Conservation (phyloP, 2,888 invertebrate species). For the Drosophila siamana region DNA sequence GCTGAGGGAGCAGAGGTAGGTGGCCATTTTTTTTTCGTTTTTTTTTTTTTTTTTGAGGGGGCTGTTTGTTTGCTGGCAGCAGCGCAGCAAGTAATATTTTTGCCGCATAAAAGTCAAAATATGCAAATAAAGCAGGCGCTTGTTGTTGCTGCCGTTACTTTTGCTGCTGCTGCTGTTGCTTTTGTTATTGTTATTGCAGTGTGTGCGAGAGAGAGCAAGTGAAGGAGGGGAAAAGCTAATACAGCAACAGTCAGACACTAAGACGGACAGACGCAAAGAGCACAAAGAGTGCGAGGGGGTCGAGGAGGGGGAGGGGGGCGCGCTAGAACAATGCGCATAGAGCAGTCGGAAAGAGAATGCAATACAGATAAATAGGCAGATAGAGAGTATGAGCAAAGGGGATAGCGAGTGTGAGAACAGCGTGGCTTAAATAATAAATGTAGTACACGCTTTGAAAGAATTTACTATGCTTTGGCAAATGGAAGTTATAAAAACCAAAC, state of each 20-base stretch:
- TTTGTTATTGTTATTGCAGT: constrained; percentile 35
- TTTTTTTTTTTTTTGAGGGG: constrained; percentile 3
- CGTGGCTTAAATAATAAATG: constrained; percentile 76
- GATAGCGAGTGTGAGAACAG: constrained; percentile 38
- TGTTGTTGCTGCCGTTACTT: constrained; percentile 33
- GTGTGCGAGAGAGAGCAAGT: not conserved
- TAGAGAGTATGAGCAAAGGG: not conserved
- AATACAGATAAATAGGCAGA: not conserved
- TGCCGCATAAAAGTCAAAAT: constrained; percentile 78
- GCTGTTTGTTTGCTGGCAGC: constrained; percentile 70
- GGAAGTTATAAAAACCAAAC: constrained; percentile 75
- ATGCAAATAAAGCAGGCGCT: constrained; percentile 71
- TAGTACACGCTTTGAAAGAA: constrained; percentile 78
- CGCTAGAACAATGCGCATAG: constrained; percentile 62
- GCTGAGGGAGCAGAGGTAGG: constrained; percentile 4
- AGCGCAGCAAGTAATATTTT: constrained; percentile 77
- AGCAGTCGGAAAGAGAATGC: constrained; percentile 8
- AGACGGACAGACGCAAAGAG: constrained; percentile 36
- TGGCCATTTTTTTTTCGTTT: not conserved
- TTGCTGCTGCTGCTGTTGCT: constrained; percentile 27
- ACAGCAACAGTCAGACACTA: constrained; percentile 49
- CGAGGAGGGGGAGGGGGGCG: not conserved
- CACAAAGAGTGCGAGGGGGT: constrained; percentile 4
- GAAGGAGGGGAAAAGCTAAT: constrained; percentile 48
- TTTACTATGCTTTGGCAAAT: constrained; percentile 78